These are phyloP conservation scores for Callocephalon fimbriatum DNA, from an alignment of 2,113 vertebrate genomes.

Conservation along the genomic window DNA sequence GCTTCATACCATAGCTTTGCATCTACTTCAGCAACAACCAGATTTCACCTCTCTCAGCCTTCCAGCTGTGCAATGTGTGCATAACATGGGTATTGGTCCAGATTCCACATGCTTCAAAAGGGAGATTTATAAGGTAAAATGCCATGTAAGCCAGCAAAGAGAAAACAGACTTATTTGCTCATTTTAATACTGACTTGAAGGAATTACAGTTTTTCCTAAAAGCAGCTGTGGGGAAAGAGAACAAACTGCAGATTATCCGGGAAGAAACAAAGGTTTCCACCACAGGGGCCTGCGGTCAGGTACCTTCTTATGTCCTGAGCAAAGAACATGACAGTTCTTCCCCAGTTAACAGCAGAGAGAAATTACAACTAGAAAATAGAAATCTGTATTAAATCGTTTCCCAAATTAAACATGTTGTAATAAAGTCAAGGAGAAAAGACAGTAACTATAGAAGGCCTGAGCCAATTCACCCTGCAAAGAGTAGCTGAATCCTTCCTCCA, in stretches of 20 bases:
- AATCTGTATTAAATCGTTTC: not conserved
- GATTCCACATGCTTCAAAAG: not conserved
- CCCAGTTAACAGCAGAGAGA: not conserved
- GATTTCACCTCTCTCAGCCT: not conserved
- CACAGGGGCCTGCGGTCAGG: not conserved
- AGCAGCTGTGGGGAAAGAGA: not conserved
- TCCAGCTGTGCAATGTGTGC: not conserved
- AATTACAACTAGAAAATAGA: not conserved
- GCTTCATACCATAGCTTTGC: not conserved
- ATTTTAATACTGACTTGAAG: not conserved
- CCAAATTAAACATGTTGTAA: not conserved
- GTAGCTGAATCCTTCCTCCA: not conserved
- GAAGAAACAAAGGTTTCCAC: not conserved
- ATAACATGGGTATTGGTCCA: not conserved
- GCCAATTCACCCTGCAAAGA: not conserved
- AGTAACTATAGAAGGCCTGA: not conserved
- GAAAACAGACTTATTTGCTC: not conserved
- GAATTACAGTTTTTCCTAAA: not conserved
- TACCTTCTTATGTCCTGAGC: not conserved
- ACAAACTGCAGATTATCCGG: not conserved
- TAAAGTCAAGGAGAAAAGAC: not conserved
- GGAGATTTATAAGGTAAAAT: slow-evolving; percentile 32
- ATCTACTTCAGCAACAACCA: not conserved
- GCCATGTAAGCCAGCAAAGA: not conserved
- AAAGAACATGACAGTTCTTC: not conserved